These are phyloP conservation scores for Epistrophe grossulariae DNA, from an alignment of 2,888 invertebrate species.

Conservation along the genomic window DNA sequence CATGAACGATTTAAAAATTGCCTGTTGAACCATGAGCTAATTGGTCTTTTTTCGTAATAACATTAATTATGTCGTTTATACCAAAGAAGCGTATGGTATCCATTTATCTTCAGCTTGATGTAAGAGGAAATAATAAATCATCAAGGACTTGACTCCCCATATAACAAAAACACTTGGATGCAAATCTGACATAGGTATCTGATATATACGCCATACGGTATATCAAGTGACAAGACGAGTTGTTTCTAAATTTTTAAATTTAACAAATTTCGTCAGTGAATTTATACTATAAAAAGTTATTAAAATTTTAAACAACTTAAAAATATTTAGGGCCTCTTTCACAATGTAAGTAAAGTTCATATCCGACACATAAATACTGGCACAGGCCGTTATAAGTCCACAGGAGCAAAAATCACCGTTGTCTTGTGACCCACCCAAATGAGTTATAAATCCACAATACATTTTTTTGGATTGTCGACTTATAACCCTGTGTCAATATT, in stretches of 20 bases:
- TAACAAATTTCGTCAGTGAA: neutral
- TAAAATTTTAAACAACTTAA: no score
- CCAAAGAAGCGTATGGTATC: constrained; percentile 44
- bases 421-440: no score
- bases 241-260: neutral
- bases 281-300: neutral
- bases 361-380: no score
- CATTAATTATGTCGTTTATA: constrained; percentile 37
- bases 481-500: no score
- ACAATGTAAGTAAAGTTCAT: no score
- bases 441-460: no score
- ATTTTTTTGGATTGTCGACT: no score
- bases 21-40: constrained; percentile 64
- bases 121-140: constrained; percentile 12
- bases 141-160: neutral
- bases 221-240: neutral
- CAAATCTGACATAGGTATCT: neutral
- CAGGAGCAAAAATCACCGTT: no score
- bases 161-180: neutral
- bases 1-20: constrained; percentile 62
- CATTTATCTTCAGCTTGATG: constrained; percentile 18
- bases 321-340: no score
- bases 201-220: no score
- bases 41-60: constrained; percentile 58
- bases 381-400: no score